Base-by-base conservation (phyloP, 2,888 invertebrate species). In the Protonemura montana region DNA sequence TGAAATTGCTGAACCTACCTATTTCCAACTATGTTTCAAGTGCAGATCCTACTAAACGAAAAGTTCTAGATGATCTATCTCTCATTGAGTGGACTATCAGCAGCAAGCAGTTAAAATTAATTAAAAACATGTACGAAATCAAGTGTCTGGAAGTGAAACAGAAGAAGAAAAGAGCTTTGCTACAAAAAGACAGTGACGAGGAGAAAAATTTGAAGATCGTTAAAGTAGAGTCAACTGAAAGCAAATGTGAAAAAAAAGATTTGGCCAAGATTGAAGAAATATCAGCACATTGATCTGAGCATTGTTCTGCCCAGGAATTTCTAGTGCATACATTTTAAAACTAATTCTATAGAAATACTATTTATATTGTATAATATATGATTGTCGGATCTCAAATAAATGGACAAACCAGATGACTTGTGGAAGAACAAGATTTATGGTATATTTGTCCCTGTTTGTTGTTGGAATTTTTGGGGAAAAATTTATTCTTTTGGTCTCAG, bases 11-110 rank as follows among this genome's bases (percentile, higher is more conserved):
- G 76, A 94, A 94, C 16, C 90, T 98, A 28, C 94, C 95, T 89
- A 95, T 97, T 90, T 95, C 96, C 0, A 93, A 93, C 41, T 98
- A 97, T 90, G 92, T 92, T 77, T 92, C 92, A 85, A 91, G 92
- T 21, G 91, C 92, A 1, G 96, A 97, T 92, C 95, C 96, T 0
- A 95, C 95, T 0, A 94, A 93, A n/a, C 90, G 90, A 82, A 89
- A 91, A 86, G 92, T 93, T 5, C 89, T 90, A 16, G 90, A 91
- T 21, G 91, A 25, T 27, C 41, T 21, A 28, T 84, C 83, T n/a
- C 83, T 93, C 21, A 90, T 94, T 88, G 95, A 96, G 89, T 97
- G 97, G 97, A 95, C 96, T 29, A 94, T 97, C 89, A 91, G 92
- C 7, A 92, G 93, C 28, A 92, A 92, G 87, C 91, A 94, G 89